Base-by-base conservation (phyloP, 1,140 invertebrate genomes). In the Homarus americanus region DNA sequence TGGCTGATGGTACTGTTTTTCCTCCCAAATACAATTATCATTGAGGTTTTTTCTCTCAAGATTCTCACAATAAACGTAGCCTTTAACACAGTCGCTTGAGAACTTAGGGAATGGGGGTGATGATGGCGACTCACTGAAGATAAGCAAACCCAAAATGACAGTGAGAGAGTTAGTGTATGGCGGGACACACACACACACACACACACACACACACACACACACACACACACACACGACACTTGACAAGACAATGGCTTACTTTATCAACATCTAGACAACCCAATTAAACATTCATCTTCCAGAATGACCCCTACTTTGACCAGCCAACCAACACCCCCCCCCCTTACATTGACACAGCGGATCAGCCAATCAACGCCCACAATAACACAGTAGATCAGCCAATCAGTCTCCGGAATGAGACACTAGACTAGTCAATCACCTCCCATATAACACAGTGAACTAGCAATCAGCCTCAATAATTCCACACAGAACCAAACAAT, bases 301-400 rank as follows among this genome's bases (percentile, higher is more conserved):
- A 58, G 53, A 58, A 58, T 58, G 53, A 58, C 53, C 53, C 53
- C n/a, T n/a, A 58, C 53, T 58, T 58, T n/a, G 53, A 58, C 53
- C 53, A 58, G 53, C 53, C 53, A 58, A 58, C 24, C 53, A 58
- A 20, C 10, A 20, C 3, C 17, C 12, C n/a, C n/a, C n/a, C n/a
- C n/a, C n/a, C n/a, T n/a, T n/a, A n/a, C n/a, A n/a, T n/a, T n/a
- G n/a, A n/a, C n/a, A n/a, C n/a, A n/a, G n/a, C n/a, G n/a, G 53
- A 58, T 20, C 53, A 58, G 53, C 53, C 53, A 58, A 58, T 58
- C 53, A 58, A 20, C 10, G 53, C 3, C 17, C 12, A 58, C 17
- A 58, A 58, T 58, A 20, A 58, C 53, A 58, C 53, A 58, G 17
- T 17, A 20, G 53, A 58, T 58, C 53, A 20, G 17, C 17, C 53